These are phyloP conservation scores for Drosophila ananassae DNA, from an alignment of 1,140 invertebrate genomes.

Conservation along the genomic window DNA sequence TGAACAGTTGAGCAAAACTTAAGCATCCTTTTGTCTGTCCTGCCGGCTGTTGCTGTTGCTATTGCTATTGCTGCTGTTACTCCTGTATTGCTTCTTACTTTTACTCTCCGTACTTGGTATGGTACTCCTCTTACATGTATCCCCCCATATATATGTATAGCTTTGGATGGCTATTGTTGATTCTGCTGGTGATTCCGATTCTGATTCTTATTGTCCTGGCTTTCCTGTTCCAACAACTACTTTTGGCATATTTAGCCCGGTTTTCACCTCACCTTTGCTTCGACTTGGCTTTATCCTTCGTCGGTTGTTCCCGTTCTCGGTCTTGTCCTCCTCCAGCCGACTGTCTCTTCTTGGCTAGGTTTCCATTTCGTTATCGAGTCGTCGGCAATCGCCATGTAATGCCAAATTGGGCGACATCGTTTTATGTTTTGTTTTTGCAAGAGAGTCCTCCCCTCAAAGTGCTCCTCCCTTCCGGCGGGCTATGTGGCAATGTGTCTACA, in stretches of 20 bases:
- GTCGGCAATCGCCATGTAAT: slow-evolving; percentile 71
- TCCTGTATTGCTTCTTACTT: slow-evolving; percentile 19
- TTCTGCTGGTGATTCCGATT: slow-evolving; percentile 41
- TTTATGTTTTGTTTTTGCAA: slow-evolving; percentile 47
- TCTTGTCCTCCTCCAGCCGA: slow-evolving; percentile 10
- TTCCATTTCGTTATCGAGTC: slow-evolving; percentile 78
- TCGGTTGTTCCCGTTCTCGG: slow-evolving; percentile 8
- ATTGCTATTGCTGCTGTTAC: slow-evolving; percentile 17
- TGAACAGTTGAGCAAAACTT: slow-evolving; percentile 78
- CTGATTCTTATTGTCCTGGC: slow-evolving; percentile 50
- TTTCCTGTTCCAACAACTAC: slow-evolving; percentile 54
- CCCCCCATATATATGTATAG: neutral
- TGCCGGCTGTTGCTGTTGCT: slow-evolving; percentile 33
- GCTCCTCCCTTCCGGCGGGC: neutral
- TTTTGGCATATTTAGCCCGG: slow-evolving; percentile 53
- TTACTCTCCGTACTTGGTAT: slow-evolving; percentile 2
- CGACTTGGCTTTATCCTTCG: slow-evolving; percentile 23
- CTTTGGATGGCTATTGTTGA: slow-evolving; percentile 37
- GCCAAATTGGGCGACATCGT: slow-evolving; percentile 77
- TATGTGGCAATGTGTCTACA: slow-evolving; percentile 34
- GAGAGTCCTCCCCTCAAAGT: neutral
- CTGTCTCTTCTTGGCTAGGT: slow-evolving; percentile 22
- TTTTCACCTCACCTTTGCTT: slow-evolving; percentile 47
- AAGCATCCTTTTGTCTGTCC: slow-evolving; percentile 46
- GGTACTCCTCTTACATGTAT: slow-evolving; percentile 2